Base-by-base conservation (phyloP, 2,797 vertebrate genomes). In the Acropternis orthonyx region DNA sequence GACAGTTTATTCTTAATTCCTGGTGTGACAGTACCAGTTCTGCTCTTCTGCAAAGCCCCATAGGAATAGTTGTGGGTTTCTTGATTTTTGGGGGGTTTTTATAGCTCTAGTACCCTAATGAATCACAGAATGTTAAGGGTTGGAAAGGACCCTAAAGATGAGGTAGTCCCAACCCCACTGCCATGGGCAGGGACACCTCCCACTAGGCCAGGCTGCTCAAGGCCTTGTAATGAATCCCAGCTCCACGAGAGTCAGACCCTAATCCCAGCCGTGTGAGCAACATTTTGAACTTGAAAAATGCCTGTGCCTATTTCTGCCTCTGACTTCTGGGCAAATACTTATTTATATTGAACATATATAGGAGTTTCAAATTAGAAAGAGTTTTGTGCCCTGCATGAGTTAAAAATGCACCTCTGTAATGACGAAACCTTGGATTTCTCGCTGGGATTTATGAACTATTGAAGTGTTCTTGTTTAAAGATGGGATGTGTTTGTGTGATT, bases 301-400 rank as follows among this genome's bases (percentile, higher is more conserved):
- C 18, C 26, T 26, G 9, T 66, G 4, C n/a, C 28, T 21, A 6
- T 61, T 41, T 44, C 12, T 46, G 7, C 3, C 4, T n/a, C 41
- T 52, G 32, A 16, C 79, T 92, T 92, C 65, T 65, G 3, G 41
- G 11, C 49, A 36, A 37, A 7, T 75, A 18, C 13, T 48, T 82
- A 15, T 30, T 79, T 81, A 34, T 32, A 21, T 51, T 43, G n/a
- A 61, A 13, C 22, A 12, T 48, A 4, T 1, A 4, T 18, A 51
- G 67, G 30, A 41, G 3, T 67, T 88, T 48, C 30, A 56, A 49
- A 63, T 69, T 32, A 21, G 39, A 51, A 84, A 5, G 26, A 36
- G 19, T 32, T 62, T 49, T 63, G 16, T 78, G n/a, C 28, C n/a
- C 4, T 1, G 0, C 26, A 8, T 1, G 0, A 71, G n/a, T 77